These are phyloP conservation scores for Nymphicus hollandicus DNA, from an alignment of 2,113 vertebrate genomes.

Conservation along the genomic window DNA sequence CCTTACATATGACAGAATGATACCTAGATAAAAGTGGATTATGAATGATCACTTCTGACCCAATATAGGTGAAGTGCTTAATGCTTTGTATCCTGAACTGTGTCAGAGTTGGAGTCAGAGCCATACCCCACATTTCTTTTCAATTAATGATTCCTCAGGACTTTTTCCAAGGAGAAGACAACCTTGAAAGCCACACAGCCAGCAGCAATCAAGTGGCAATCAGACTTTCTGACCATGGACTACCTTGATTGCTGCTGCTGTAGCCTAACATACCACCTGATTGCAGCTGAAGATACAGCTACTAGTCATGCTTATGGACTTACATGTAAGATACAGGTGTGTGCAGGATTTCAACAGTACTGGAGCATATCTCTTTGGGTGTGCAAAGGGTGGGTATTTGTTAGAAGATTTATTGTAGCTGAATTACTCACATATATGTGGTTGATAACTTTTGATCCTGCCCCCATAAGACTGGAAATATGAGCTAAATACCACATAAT, in stretches of 20 bases:
- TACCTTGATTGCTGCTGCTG: background rate
- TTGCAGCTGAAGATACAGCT: background rate
- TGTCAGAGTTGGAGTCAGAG: background rate
- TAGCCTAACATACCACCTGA: background rate
- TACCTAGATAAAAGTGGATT: conserved; percentile 17
- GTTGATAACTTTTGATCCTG: conserved; percentile 45
- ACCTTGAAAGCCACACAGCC: background rate
- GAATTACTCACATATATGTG: conserved; percentile 20
- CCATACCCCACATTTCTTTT: background rate
- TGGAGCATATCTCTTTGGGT: background rate
- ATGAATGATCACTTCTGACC: background rate
- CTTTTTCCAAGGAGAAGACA: background rate
- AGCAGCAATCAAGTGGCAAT: background rate
- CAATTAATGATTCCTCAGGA: background rate
- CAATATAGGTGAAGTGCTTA: background rate
- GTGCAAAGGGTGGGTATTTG: conserved; percentile 7
- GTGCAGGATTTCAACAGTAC: conserved; percentile 20
- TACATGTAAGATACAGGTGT: background rate
- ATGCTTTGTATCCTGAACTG: background rate
- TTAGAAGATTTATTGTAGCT: conserved; percentile 31
- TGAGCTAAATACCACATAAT: conserved; percentile 3
- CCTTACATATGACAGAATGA: conserved; percentile 19
- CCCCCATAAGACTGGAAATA: conserved; percentile 21
- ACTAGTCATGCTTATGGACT: background rate
- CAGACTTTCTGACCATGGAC: background rate